Evolutionary conservation across 2,797 vertebrate species (phyloP), one percentile per base, ranked within the genome.

Genomic region (Tauraco hartlaubi): DNA sequence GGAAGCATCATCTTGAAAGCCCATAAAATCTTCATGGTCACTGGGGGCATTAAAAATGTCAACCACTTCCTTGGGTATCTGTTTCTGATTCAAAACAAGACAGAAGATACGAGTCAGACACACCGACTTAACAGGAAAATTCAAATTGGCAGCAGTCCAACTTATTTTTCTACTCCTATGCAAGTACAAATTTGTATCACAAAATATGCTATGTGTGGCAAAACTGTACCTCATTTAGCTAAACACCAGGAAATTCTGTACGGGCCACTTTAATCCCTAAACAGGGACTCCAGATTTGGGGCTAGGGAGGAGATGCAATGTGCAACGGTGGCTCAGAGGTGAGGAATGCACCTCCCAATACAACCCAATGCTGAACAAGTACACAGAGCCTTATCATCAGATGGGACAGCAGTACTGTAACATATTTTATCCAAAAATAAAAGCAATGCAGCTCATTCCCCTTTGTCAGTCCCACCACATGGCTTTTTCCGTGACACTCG

Each of bases 1-100:
- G 67, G 98, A 96, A 96, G 94, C 79, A 51, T 96, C 96, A 61
- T 97, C 96, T 67, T n/a, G 80, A 78, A 98, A 98, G 20, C 97
- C 98, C 35, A 95, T n/a, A 67, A 98, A 98, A 48, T 98, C 98
- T 92, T 98, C 97, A 54, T 58, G 95, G 63, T 97, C 98, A 83
- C 97, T 97, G 72, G 97, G 87, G 31, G 91, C 71, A 58, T 97
- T 98, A 85, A 98, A 98, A 95, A 98, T 88, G n/a, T 95, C 95
- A 83, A 96, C 74, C 84, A 98, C 86, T 29, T 97, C 94, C 91
- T 98, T 94, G 68, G 96, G 84, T 91, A 97, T 93, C 97, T 98
- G 97, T 67, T 96, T 96, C 77, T 88, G 90, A 96, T 97, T 94
- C 88, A 90, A 82, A 94, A 94, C 15, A 37, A 91, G 59, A 94